Conservation (phyloP, 2,113 vertebrate genomes). For the Fregata magnificens region DNA sequence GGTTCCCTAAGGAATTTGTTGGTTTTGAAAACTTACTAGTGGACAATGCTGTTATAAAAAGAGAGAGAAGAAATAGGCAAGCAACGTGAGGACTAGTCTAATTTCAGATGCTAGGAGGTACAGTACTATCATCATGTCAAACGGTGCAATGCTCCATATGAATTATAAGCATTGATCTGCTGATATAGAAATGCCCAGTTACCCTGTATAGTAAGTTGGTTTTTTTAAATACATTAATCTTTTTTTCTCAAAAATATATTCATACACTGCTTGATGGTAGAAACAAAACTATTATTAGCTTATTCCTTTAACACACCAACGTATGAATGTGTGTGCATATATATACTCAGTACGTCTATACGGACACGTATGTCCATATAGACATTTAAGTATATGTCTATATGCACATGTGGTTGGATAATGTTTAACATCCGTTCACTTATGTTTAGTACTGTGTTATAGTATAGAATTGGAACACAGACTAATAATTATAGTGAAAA, state of each 20-base stretch:
- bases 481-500: slow-evolving; percentile 40
- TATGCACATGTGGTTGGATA: slow-evolving; percentile 58
- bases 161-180: slow-evolving; percentile 62
- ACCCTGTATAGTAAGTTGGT: slow-evolving; percentile 74
- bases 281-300: slow-evolving; percentile 79
- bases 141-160: slow-evolving; percentile 59
- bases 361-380: slow-evolving; percentile 55
- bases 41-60: slow-evolving; percentile 68
- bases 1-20: slow-evolving; percentile 60
- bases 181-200: slow-evolving; percentile 76
- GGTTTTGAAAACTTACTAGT: slow-evolving; percentile 65
- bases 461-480: slow-evolving; percentile 43
- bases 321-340: slow-evolving; percentile 62
- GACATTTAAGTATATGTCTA: slow-evolving; percentile 36
- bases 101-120: slow-evolving; percentile 66
- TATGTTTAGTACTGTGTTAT: slow-evolving; percentile 38
- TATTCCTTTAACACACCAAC: slow-evolving; percentile 76
- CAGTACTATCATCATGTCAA: slow-evolving; percentile 68
- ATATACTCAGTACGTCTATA: not conserved
- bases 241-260: slow-evolving; percentile 71
- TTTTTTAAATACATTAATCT: slow-evolving; percentile 55
- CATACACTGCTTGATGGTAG: slow-evolving; percentile 66
- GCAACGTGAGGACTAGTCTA: slow-evolving; percentile 70
- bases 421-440: slow-evolving; percentile 33
- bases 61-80: slow-evolving; percentile 75